Conservation (phyloP, 2,888 invertebrate species). For the Drosophila kuntzei region DNA sequence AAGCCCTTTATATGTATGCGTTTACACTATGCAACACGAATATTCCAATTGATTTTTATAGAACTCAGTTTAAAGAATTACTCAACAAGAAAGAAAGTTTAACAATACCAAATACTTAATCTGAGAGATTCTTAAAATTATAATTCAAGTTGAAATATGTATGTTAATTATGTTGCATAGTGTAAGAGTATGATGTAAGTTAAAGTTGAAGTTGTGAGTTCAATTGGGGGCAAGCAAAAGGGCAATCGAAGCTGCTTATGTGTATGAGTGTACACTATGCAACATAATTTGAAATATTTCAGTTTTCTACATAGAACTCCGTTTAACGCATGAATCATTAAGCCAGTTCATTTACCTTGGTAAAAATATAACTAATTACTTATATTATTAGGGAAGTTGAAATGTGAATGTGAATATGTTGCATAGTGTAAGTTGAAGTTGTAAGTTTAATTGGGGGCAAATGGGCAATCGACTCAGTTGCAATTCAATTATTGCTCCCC, state of each 20-base stretch:
- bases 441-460: conserved; percentile 54
- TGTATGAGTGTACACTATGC: too few species aligned
- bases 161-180: conserved; percentile 22
- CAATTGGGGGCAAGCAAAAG: background rate
- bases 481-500: conserved; percentile 21
- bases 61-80: background rate
- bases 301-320: too few species aligned
- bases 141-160: background rate
- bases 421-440: conserved; percentile 45
- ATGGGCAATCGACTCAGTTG: conserved; percentile 23
- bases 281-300: too few species aligned
- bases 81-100: background rate
- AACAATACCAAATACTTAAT: too few species aligned
- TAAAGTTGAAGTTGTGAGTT: conserved; percentile 21
- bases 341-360: too few species aligned
- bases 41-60: background rate
- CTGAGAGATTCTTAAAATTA: too few species aligned
- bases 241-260: conserved; percentile 10
- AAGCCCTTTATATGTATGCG: background rate
- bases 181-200: conserved; percentile 35
- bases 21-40: conserved; percentile 27
- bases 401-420: conserved; percentile 9
- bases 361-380: too few species aligned
- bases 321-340: too few species aligned
- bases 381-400: too few species aligned